phyloP scores from a whole-genome alignment of 2,888 invertebrate genomes.

The Chelonus formosanus region DNA sequence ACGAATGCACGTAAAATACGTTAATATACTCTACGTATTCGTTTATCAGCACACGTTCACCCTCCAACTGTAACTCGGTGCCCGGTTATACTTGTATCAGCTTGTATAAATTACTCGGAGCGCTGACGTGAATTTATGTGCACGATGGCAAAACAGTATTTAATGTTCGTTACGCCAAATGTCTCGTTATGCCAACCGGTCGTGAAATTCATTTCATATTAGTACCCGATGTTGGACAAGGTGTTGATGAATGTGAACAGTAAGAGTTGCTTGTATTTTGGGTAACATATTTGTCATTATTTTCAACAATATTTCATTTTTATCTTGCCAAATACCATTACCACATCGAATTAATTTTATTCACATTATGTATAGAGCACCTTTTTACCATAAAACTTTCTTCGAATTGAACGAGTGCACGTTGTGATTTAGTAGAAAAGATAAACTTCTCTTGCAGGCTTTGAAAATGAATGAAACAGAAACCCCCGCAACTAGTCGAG shows the following conservation, averaged over 20 bases:
- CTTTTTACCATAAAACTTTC: constrained; percentile 6
- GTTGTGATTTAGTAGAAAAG: constrained; percentile 1
- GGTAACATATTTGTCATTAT: constrained; percentile 2
- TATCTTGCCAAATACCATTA: too few species aligned
- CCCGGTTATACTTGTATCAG: constrained; percentile 28
- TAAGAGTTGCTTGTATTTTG: constrained; percentile 30
- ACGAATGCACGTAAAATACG: constrained; percentile 32
- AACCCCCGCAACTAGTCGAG: not conserved
- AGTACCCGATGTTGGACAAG: constrained; percentile 33
- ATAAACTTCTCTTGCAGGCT: not conserved
- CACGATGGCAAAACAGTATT: constrained; percentile 41
- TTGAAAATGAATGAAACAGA: constrained; percentile 4
- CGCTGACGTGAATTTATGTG: constrained; percentile 42
- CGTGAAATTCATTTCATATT: constrained; percentile 28
- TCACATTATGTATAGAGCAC: constrained; percentile 3
- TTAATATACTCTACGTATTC: constrained; percentile 33
- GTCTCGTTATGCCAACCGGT: constrained; percentile 36
- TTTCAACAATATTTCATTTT: constrained; percentile 7
- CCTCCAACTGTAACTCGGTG: constrained; percentile 3
- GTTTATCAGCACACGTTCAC: constrained; percentile 25
- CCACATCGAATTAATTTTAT: not conserved
- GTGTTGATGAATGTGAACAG: constrained; percentile 49
- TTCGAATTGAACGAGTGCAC: constrained; percentile 10
- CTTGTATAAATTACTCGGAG: constrained; percentile 39
- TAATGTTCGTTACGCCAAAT: constrained; percentile 42